Conservation (phyloP, 2,888 invertebrate genomes). For the Melolontha melolontha region DNA sequence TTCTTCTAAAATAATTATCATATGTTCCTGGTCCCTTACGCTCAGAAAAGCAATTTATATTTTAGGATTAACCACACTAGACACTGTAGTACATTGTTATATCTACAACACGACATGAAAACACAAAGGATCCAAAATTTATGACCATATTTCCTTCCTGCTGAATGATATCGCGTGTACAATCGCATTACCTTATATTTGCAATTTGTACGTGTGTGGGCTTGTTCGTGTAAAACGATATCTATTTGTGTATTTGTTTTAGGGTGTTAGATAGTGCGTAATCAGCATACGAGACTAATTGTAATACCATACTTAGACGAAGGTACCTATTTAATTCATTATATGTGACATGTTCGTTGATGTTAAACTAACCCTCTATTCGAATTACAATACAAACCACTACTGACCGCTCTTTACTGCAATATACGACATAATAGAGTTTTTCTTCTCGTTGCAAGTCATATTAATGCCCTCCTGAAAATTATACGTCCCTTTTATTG, state of each 20-base stretch:
- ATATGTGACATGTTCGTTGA: background rate
- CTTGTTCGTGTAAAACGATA: slow-evolving; percentile 49
- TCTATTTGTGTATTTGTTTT: slow-evolving; percentile 17
- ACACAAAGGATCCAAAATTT: slow-evolving; percentile 48
- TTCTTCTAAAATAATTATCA: slow-evolving; percentile 23
- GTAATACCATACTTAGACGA: background rate
- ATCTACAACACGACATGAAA: slow-evolving; percentile 36
- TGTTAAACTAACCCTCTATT: background rate
- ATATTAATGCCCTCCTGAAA: slow-evolving; percentile 9
- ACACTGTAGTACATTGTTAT: slow-evolving; percentile 28
- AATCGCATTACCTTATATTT: slow-evolving; percentile 54
- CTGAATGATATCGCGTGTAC: slow-evolving; percentile 54
- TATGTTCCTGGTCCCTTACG: slow-evolving; percentile 6
- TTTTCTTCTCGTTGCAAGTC: slow-evolving; percentile 15
- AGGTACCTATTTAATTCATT: slow-evolving; percentile 5
- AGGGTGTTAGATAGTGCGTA: slow-evolving; percentile 12
- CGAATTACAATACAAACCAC: slow-evolving; percentile 19
- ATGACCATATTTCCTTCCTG: slow-evolving; percentile 50
- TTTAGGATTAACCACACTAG: slow-evolving; percentile 10
- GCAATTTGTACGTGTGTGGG: slow-evolving; percentile 49
- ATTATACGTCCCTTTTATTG: too few relatives aligned
- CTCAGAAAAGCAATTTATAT: slow-evolving; percentile 23
- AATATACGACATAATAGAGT: slow-evolving; percentile 10
- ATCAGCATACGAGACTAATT: slow-evolving; percentile 20
- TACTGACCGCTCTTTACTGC: slow-evolving; percentile 21